Percentiles rank a stretch among this genome's conserved stretches.
These are phyloP conservation scores for Sapayoa aenigma DNA, from an alignment of 2,113 vertebrate genomes.

Conservation along the genomic window DNA sequence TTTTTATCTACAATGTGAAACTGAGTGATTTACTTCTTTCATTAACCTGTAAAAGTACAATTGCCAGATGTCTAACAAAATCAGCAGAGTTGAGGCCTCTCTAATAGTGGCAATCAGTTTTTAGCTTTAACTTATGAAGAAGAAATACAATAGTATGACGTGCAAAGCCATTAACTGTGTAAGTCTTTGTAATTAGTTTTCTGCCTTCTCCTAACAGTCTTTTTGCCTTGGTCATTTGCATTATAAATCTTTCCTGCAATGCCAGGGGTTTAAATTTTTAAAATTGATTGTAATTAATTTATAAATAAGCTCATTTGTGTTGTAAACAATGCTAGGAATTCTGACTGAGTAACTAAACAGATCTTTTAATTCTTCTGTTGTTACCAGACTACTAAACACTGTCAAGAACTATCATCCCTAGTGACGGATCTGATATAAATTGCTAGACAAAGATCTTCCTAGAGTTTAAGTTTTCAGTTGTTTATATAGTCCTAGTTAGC, in stretches of 20 bases:
- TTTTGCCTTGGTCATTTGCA: constrained; percentile 52
- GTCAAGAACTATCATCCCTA: constrained; percentile 9
- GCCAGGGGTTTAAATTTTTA: constrained; percentile 48
- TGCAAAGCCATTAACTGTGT: constrained; percentile 26
- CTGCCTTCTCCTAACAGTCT: constrained; percentile 3
- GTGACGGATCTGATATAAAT: constrained; percentile 34
- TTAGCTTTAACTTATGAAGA: constrained; percentile 49
- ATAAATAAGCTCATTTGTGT: constrained; percentile 57
- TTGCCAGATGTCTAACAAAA: constrained; percentile 39
- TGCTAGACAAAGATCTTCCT: not conserved
- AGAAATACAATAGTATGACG: constrained; percentile 19
- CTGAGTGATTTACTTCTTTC: constrained; percentile 22
- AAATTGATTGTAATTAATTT: constrained; percentile 63
- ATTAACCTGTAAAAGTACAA: constrained; percentile 33
- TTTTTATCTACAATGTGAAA: constrained; percentile 30
- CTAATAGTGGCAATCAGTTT: constrained; percentile 51
- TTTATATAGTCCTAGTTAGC: not conserved
- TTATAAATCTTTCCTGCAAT: constrained; percentile 52
- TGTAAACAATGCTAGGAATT: constrained; percentile 34
- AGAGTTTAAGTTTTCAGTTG: not conserved
- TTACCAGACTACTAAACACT: constrained; percentile 22
- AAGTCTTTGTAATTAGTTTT: constrained; percentile 70
- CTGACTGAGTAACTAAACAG: constrained; percentile 18
- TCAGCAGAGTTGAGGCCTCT: constrained; percentile 7
- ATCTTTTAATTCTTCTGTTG: constrained; percentile 44